These are phyloP conservation scores for Lepilemur ruficaudatus DNA, from an alignment of 2,797 vertebrate species.

Conservation along the genomic window DNA sequence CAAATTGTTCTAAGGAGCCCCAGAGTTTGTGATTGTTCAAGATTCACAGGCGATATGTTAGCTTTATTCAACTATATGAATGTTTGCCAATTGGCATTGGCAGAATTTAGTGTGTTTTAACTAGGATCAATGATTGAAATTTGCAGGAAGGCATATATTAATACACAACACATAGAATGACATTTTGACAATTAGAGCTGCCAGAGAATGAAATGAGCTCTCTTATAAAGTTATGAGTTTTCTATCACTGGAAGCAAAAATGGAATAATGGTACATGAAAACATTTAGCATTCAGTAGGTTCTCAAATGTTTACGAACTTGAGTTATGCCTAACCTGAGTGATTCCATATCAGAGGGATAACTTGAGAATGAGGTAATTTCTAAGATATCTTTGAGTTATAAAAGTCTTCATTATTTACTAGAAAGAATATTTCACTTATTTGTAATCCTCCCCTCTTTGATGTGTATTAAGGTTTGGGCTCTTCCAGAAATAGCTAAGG, in stretches of 20 bases:
- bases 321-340: background rate
- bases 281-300: background rate
- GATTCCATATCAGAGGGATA: background rate
- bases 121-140: background rate
- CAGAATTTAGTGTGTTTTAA: background rate
- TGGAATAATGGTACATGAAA: background rate
- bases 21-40: background rate
- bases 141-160: background rate
- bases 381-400: background rate
- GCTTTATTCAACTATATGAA: background rate
- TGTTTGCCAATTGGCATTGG: background rate
- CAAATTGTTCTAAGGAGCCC: background rate
- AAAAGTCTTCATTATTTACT: background rate
- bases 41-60: background rate
- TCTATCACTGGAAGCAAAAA: background rate
- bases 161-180: background rate
- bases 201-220: background rate
- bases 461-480: background rate
- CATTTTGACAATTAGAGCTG: constrained; percentile 18
- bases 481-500: background rate
- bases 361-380: background rate
- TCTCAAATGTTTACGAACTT: constrained; percentile 18
- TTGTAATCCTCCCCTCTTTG: background rate
- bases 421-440: background rate
- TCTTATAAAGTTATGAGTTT: background rate